These are phyloP conservation scores for Trachythela sp. DNA, from an alignment of 64 coral and sea anemone species.

Conservation along the genomic window DNA sequence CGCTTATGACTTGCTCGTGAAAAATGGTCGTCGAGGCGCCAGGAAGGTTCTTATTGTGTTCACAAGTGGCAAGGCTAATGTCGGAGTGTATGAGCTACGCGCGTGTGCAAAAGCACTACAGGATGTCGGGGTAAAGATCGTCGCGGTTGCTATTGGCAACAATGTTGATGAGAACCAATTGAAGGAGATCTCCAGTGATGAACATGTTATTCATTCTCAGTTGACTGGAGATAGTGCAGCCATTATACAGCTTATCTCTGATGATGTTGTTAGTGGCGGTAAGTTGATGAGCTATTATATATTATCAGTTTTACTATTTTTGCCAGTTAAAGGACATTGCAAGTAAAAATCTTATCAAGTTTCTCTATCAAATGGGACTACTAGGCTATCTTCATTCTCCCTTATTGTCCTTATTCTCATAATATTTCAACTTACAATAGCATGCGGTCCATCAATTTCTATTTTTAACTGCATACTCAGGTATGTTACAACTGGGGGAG, in stretches of 20 bases:
- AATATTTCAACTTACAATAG: no score
- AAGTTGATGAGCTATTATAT: no score
- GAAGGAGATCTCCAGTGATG: conserved; percentile 20
- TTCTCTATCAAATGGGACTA: no score
- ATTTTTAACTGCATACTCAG: no score
- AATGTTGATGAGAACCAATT: background rate
- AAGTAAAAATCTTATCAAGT: no score
- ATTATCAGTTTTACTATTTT: no score
- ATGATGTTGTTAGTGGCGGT: conserved; percentile 15
- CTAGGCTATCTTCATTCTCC: no score
- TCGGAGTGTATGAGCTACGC: background rate
- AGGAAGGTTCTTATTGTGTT: background rate
- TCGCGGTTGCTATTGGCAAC: conserved; percentile 6
- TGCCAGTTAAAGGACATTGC: no score
- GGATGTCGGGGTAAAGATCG: background rate
- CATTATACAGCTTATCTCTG: background rate
- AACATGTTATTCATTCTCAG: conserved; percentile 1
- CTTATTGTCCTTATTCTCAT: no score
- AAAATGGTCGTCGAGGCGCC: background rate
- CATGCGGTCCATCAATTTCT: background rate
- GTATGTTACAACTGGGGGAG: no score
- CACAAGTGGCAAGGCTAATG: conserved; percentile 11
- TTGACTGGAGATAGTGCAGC: background rate
- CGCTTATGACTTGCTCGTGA: background rate
- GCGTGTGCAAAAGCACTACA: background rate